Evolutionary conservation across 2,113 vertebrate species (phyloP).

Genomic region (Poecilia latipinna): DNA sequence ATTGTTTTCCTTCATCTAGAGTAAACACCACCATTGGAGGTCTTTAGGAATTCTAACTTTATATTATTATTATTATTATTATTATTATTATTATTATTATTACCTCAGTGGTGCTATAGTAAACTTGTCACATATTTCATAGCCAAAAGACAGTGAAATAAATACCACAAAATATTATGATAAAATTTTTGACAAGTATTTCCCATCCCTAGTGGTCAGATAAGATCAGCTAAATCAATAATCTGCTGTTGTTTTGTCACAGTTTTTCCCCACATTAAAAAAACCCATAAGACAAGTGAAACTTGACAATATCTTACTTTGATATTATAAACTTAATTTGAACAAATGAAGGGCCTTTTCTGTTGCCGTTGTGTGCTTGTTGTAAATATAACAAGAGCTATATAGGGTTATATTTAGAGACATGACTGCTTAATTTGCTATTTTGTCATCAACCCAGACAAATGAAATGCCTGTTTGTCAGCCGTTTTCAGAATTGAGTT

Average conservation of each 20-base stretch:
- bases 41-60: neutral
- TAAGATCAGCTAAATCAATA: neutral
- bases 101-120: neutral
- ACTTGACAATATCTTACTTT: no score
- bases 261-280: no score
- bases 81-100: no score
- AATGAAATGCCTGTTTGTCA: no score
- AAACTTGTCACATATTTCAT: neutral
- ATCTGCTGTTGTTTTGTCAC: neutral
- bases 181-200: neutral
- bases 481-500: neutral
- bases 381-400: neutral
- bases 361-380: neutral
- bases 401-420: no score
- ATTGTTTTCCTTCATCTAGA: neutral
- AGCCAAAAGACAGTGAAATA: neutral
- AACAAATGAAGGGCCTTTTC: conserved; percentile 14
- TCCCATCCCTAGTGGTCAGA: neutral
- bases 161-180: neutral
- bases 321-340: neutral
- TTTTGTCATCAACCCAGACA: no score
- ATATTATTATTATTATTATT: no score
- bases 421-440: no score
- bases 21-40: neutral
- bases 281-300: no score